These are phyloP conservation scores for Erynnis tages DNA, from an alignment of 2,888 invertebrate species.

Conservation along the genomic window DNA sequence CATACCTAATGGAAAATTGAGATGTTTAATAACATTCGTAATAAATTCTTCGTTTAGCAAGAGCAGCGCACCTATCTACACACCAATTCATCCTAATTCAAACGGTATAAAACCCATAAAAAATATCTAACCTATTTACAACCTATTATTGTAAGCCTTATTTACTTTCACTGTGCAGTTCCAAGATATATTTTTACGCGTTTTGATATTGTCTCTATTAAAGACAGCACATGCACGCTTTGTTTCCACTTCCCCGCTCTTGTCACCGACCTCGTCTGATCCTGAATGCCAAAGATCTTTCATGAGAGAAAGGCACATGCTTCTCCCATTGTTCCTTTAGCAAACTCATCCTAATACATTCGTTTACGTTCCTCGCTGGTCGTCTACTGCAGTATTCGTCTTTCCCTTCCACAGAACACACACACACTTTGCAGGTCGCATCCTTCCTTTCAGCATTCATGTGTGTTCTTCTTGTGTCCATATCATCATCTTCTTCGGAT, in stretches of 20 bases:
- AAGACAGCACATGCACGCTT: conserved; percentile 14
- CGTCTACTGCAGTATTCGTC: conserved; percentile 57
- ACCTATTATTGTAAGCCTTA: no score
- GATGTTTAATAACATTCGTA: no score
- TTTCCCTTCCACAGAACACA: conserved; percentile 59
- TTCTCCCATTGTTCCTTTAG: conserved; percentile 38
- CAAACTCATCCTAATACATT: conserved; percentile 52
- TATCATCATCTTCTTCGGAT: conserved; percentile 1
- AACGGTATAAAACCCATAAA: no score
- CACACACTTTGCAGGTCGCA: conserved; percentile 56
- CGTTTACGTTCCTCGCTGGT: conserved; percentile 61
- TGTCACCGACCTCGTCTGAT: conserved; percentile 64
- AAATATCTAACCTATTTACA: no score
- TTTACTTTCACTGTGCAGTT: no score
- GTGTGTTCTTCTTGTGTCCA: conserved; percentile 42
- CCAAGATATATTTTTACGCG: not conserved
- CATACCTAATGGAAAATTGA: no score
- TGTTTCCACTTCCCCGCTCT: no score
- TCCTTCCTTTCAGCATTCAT: conserved; percentile 48
- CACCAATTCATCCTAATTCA: no score
- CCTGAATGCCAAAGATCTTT: conserved; percentile 45
- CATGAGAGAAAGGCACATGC: conserved; percentile 49
- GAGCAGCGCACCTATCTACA: no score
- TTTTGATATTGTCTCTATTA: not conserved
- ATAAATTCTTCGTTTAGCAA: no score